Base-by-base conservation (phyloP, 2,888 invertebrate species). In the Tetropium fuscum region DNA sequence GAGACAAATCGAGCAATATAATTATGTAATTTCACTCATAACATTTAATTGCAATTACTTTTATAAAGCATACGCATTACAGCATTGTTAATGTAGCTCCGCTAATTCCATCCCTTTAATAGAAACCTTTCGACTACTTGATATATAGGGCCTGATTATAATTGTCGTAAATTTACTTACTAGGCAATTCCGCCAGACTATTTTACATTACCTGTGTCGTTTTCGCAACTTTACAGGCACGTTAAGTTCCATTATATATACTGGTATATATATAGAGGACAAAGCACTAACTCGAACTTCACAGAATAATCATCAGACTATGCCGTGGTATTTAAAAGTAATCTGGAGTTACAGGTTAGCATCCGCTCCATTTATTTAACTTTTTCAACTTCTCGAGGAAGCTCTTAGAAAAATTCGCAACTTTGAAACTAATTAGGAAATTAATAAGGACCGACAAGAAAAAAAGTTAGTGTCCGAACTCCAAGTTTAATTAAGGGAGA, bases 401-500 rank as follows among this genome's bases (percentile, higher is more conserved):
- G 58, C 58, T 60, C 55, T 58, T 55, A 47, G 60, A 49, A 63
- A 56, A 51, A 53, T n/a, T n/a, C 63, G 55, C 55, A 60, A 57
- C 58, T 61, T 57, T 20, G 30, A 57, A 63, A 66, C 61, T 66
- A 66, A 66, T 66, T 66, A 66, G 60, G 56, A 61, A 66, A 63
- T 66, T 63, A 66, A 61, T 66, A 65, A 54, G 60, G 60, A 61
- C 51, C 58, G 59, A 54, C 61, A 53, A 25, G 56, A 34, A 64
- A 66, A 65, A 62, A 63, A 59, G 45, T 55, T 59, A 59, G 54
- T 59, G 63, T 63, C 63, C 66, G 57, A 66, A 66, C 63, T 53
- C 53, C 40, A 27, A 62, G 63, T 63, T 65, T 70, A 68, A 70
- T 68, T 64, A 67, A 66, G 63, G n/a, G 62, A 64, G 60, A 68